Evolutionary conservation across 1,140 invertebrate genomes (phyloP), one percentile per base, ranked within the genome.

Genomic region (Agraylea sexmaculata): DNA sequence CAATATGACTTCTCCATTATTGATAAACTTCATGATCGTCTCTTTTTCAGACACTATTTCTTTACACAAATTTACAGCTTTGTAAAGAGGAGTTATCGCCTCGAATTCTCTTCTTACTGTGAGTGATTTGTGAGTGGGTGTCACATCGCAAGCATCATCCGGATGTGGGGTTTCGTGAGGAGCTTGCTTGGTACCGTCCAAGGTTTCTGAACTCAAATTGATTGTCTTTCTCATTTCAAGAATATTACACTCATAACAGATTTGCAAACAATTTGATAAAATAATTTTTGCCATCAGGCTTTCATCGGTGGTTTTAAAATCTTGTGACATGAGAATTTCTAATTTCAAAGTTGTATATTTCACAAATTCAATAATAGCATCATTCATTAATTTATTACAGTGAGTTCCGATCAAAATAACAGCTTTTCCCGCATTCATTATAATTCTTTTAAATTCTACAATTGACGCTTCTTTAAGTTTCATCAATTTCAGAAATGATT

Each of bases 141-240:
- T 17, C 11, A 49, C 39, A 15, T 49, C 47, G 22, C 47, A 49
- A 15, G 22, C 34, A 25, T 49, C 47, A 16, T 49, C 47, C 1
- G 43, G 47, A 36, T 49, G 43, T 1, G 29, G 10, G 12, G 36
- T n/a, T 22, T 42, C 30, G n/a, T 13, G 39, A 5, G 22, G n/a
- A 10, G 34, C n/a, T 3, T n/a, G 13, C 5, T 23, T 31, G 6
- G 27, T 28, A 3, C 19, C 18, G 35, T 18, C 27, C 16, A 11
- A 12, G 4, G 20, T n/a, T n/a, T n/a, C n/a, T n/a, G n/a, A n/a
- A n/a, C n/a, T n/a, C n/a, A n/a, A n/a, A n/a, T n/a, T 33, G 10
- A 38, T 25, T 12, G 30, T 40, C 5, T 34, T 41, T 12, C 38
- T 8, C n/a, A 42, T 45, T 13, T 39, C 40, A 25, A 34, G 21